These are phyloP conservation scores for Ceratina japonica DNA, from an alignment of 1,140 invertebrate species.

Conservation along the genomic window DNA sequence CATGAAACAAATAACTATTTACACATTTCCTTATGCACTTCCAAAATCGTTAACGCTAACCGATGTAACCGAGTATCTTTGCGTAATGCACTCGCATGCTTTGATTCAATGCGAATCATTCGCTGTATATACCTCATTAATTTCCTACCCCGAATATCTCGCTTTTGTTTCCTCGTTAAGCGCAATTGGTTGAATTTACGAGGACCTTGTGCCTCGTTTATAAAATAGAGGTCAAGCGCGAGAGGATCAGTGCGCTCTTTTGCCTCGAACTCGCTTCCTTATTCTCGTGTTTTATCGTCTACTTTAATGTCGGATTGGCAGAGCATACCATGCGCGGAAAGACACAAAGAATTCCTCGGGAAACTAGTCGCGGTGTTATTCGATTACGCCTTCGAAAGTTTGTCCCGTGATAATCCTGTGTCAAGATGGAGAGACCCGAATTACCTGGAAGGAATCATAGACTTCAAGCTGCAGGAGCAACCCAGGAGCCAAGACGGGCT, in stretches of 20 bases:
- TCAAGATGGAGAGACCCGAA: slow-evolving; percentile 71
- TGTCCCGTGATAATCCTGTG: slow-evolving; percentile 69
- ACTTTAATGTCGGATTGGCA: slow-evolving; percentile 53
- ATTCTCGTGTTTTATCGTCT: background rate
- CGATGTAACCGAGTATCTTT: background rate
- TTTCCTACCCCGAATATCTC: slow-evolving; percentile 16
- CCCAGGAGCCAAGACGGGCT: slow-evolving; percentile 74
- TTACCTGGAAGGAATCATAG: slow-evolving; percentile 70
- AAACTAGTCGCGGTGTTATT: slow-evolving; percentile 69
- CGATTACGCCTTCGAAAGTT: slow-evolving; percentile 71
- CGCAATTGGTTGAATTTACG: slow-evolving; percentile 43
- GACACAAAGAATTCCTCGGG: slow-evolving; percentile 72
- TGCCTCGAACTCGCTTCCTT: background rate
- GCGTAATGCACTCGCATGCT: background rate
- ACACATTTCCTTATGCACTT: background rate
- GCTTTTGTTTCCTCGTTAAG: slow-evolving; percentile 53
- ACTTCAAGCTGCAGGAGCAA: slow-evolving; percentile 67
- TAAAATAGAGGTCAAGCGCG: slow-evolving; percentile 26
- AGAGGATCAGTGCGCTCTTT: slow-evolving; percentile 32
- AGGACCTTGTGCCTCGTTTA: slow-evolving; percentile 51
- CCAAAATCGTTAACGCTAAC: background rate
- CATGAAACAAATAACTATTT: background rate
- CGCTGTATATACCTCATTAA: slow-evolving; percentile 10
- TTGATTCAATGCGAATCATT: slow-evolving; percentile 7
- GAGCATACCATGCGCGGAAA: slow-evolving; percentile 65